Evolutionary conservation across 1,140 invertebrate species (phyloP), one percentile per base, ranked within the genome.

Genomic region (Antheraea mylitta): DNA sequence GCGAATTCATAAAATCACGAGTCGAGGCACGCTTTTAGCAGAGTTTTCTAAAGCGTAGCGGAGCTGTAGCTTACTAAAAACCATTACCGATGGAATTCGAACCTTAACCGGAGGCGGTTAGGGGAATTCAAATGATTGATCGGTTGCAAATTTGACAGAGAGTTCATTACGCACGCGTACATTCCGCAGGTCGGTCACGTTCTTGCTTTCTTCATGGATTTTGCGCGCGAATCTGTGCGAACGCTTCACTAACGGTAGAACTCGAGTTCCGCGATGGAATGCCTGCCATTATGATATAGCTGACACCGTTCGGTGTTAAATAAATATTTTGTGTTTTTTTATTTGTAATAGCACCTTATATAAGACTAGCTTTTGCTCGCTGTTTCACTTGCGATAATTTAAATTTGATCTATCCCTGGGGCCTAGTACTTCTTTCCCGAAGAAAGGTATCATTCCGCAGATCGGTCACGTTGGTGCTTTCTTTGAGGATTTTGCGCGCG

Each of bases 401-500:
- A 2, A 4, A 30, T 30, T 30, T 2, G 22, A 30, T 30, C 1
- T 30, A 30, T 30, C 22, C 22, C 22, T 30, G 1, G 22, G 22
- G 22, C 1, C 22, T 30, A 30, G 22, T 30, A 30, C 22, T 30
- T 30, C n/a, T 30, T 30, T 30, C 22, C 22, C 4, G 22, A 30
- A 2, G 22, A 30, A 30, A 30, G 1, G 22, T 30, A 30, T 30
- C 22, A 1, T 30, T 90, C 82, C 72, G 80, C 78, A 89, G 78
- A 76, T 79, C 37, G 70, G 82, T 88, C 89, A 91, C 86, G 87
- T 81, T 79, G 79, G 72, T 85, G 86, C 89, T 91, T 91, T 90
- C 89, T 91, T 90, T 82, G 83, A 83, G 84, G 78, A 86, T 90
- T 91, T 91, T 86, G 87, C 85, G 84, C 86, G 87, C 85, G 83